phyloP scores from a whole-genome alignment of 2,888 invertebrate genomes.

The Eupithecia subumbrata region DNA sequence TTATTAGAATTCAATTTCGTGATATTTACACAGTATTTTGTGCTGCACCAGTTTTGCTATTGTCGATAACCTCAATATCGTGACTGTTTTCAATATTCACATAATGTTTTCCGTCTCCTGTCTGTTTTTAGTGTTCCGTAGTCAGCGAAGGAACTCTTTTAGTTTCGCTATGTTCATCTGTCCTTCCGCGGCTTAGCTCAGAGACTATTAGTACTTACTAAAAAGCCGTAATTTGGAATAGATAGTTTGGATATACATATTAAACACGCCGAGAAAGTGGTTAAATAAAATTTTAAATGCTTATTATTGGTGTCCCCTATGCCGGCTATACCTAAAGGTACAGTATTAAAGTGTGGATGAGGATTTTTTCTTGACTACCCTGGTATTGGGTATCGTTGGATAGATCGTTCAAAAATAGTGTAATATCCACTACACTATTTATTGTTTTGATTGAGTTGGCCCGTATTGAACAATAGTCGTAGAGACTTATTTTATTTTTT shows the following conservation, averaged over 20 bases:
- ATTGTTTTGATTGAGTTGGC: too few species aligned
- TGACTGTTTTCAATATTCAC: conserved; percentile 14
- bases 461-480: too few species aligned
- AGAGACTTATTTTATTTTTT: too few species aligned
- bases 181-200: not conserved
- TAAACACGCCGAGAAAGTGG: too few species aligned
- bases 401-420: not conserved
- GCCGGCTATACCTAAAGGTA: not conserved
- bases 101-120: not conserved
- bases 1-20: conserved; percentile 63
- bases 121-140: not conserved
- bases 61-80: conserved; percentile 28
- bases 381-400: not conserved
- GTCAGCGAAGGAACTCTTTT: not conserved
- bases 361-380: not conserved
- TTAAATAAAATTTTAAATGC: not conserved
- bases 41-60: conserved; percentile 36
- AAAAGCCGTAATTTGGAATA: too few species aligned
- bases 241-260: too few species aligned
- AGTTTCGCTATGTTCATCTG: not conserved
- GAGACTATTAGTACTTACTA: not conserved
- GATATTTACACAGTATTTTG: conserved; percentile 53
- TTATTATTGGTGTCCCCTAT: not conserved
- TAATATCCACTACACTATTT: too few species aligned
- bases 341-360: not conserved